These are phyloP conservation scores for Gymnothorax javanicus DNA, from an alignment of 2,797 vertebrate species.

Conservation along the genomic window DNA sequence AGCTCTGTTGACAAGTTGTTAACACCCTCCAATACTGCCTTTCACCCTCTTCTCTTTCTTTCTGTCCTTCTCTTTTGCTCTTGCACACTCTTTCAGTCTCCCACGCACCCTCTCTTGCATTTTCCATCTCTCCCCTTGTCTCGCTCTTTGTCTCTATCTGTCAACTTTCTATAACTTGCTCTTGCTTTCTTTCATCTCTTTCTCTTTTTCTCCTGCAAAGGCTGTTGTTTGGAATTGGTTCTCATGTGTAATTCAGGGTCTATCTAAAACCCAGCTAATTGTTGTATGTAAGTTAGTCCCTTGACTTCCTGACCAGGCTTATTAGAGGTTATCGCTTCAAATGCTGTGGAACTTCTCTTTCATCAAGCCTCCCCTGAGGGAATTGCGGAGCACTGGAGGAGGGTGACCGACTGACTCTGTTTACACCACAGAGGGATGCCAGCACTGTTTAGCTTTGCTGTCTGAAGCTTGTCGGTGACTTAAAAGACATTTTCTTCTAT, in stretches of 20 bases:
- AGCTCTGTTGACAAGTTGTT: background rate
- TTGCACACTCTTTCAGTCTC: background rate
- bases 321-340: background rate
- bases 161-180: background rate
- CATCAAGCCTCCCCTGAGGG: background rate
- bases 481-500: background rate
- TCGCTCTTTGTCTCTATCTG: background rate
- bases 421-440: background rate
- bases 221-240: background rate
- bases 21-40: background rate
- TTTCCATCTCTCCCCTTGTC: background rate
- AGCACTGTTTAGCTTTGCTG: background rate
- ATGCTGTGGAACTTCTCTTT: background rate
- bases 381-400: background rate
- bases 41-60: background rate
- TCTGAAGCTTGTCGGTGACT: background rate
- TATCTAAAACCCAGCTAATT: constrained; percentile 11
- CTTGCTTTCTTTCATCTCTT: background rate
- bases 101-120: background rate
- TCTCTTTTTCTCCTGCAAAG: background rate
- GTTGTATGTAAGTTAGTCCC: background rate
- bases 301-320: constrained; percentile 12
- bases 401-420: background rate
- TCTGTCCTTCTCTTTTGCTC: background rate
- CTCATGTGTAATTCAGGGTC: constrained; percentile 11